Evolutionary conservation across 2,888 invertebrate genomes (phyloP).

Genomic region (Limnephilus rhombicus): DNA sequence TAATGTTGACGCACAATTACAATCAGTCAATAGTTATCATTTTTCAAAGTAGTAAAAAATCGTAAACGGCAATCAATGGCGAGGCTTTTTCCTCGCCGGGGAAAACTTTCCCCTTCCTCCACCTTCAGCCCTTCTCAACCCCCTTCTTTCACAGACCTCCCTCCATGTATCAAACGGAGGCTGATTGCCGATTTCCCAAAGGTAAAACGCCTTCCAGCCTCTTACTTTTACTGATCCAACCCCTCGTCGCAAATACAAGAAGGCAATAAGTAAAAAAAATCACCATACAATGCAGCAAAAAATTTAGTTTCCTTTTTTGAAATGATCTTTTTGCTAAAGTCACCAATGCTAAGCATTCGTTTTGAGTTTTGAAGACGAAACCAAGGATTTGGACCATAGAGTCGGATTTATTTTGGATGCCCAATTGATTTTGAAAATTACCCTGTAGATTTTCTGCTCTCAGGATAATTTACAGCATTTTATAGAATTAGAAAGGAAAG

Average conservation of each 20-base stretch:
- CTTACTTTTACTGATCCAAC: slow-evolving; percentile 29
- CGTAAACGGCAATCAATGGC: slow-evolving; percentile 58
- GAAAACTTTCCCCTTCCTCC: slow-evolving; percentile 33
- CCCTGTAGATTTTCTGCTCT: slow-evolving; percentile 33
- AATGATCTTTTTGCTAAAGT: background rate
- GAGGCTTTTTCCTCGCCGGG: slow-evolving; percentile 50
- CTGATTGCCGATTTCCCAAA: slow-evolving; percentile 62
- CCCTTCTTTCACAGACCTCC: slow-evolving; percentile 10
- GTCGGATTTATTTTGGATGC: slow-evolving; percentile 53
- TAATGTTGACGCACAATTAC: background rate
- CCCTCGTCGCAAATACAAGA: background rate
- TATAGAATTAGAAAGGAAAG: slow-evolving; percentile 9
- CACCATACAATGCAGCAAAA: background rate
- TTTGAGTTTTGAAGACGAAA: background rate
- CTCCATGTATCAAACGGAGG: slow-evolving; percentile 61
- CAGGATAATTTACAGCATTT: slow-evolving; percentile 22
- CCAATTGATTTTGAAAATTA: slow-evolving; percentile 53
- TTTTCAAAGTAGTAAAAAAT: slow-evolving; percentile 49
- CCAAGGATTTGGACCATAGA: slow-evolving; percentile 39
- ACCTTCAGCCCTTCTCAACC: background rate
- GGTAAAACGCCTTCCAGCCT: slow-evolving; percentile 59
- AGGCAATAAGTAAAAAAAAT: background rate
- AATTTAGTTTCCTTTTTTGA: background rate
- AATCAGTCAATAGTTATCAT: slow-evolving; percentile 11
- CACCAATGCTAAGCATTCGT: background rate